These are phyloP conservation scores for Rhagoletis zephyria DNA, from an alignment of 1,140 invertebrate species.

Conservation along the genomic window DNA sequence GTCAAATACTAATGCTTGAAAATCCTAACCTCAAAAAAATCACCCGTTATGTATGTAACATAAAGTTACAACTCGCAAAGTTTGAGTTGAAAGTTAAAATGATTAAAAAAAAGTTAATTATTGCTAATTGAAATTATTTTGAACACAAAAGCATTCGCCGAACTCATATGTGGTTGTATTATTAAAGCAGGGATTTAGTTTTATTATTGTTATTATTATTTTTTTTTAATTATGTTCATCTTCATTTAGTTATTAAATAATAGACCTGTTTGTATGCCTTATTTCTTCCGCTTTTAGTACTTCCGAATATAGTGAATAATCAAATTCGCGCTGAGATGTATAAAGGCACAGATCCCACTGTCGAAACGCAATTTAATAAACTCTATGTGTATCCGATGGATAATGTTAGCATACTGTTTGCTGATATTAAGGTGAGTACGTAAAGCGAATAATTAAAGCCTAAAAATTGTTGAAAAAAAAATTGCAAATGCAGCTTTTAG, in stretches of 20 bases:
- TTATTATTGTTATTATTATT: not conserved
- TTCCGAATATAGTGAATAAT: slow-evolving; percentile 90
- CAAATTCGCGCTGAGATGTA: slow-evolving; percentile 73
- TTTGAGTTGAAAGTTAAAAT: no score
- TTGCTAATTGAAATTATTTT: no score
- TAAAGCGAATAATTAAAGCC: slow-evolving; percentile 25
- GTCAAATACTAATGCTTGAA: no score
- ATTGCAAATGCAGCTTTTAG: no score
- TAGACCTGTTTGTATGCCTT: not conserved
- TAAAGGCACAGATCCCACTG: slow-evolving; percentile 70
- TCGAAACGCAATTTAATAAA: slow-evolving; percentile 89
- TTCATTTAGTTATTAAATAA: not conserved
- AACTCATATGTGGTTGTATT: no score
- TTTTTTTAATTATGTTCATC: not conserved
- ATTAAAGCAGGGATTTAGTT: not conserved
- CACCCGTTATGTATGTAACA: no score
- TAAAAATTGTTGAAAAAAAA: not conserved
- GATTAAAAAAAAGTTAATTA: no score
- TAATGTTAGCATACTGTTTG: slow-evolving; percentile 97
- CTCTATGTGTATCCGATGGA: slow-evolving; percentile 98
- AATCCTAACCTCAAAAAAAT: not conserved
- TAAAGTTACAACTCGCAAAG: no score
- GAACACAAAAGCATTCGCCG: no score
- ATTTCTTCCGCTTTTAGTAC: slow-evolving; percentile 77
- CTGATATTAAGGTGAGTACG: slow-evolving; percentile 92